Percentiles rank a stretch among this genome's conserved stretches.
phyloP scores from a whole-genome alignment of 2,888 invertebrate genomes.

The Mantis religiosa region DNA sequence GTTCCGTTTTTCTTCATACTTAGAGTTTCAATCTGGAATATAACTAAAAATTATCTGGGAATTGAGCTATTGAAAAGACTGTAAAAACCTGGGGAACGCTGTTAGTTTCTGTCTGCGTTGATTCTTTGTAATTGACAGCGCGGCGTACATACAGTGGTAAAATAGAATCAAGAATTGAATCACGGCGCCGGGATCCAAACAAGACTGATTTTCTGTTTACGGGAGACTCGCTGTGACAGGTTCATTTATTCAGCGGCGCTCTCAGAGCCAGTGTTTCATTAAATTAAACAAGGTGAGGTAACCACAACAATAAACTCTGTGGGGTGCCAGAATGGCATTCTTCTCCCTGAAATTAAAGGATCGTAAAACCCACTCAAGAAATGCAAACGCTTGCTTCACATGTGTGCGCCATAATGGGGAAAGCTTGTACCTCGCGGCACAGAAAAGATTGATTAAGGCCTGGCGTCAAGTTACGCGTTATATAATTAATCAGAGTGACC shows the following conservation, averaged over 20 bases:
- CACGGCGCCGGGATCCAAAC: neutral
- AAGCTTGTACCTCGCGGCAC: neutral
- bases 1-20: too few relatives aligned
- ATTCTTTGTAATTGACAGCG: too few relatives aligned
- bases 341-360: neutral
- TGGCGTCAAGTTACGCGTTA: neutral
- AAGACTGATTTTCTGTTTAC: neutral
- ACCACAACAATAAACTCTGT: neutral
- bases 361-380: neutral
- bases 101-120: too few relatives aligned
- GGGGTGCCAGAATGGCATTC: neutral
- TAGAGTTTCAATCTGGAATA: too few relatives aligned
- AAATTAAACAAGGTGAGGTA: neutral
- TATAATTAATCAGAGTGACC: neutral
- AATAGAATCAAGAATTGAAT: neutral
- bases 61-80: too few relatives aligned
- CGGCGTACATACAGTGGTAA: too few relatives aligned
- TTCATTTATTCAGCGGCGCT: neutral
- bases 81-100: too few relatives aligned
- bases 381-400: neutral
- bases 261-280: neutral
- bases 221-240: neutral
- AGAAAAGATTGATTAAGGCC: neutral
- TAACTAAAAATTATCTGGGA: too few relatives aligned
- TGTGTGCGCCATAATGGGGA: neutral